Base-by-base conservation (phyloP, 2,113 vertebrate genomes). In the Dinomys branickii region DNA sequence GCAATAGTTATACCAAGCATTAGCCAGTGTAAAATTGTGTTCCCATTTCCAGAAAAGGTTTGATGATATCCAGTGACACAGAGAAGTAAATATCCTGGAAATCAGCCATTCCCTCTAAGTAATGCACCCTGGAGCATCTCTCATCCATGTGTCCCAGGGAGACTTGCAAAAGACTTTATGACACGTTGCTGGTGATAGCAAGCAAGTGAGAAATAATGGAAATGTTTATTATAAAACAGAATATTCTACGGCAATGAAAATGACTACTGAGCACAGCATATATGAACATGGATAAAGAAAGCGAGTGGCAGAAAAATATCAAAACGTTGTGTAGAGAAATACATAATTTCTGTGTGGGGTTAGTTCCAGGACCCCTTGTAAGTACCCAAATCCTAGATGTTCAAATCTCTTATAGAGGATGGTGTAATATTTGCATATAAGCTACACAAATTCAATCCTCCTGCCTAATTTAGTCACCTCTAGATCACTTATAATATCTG, bases 261-360 rank as follows among this genome's bases (percentile, higher is more conserved):
- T 4, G 73, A 54, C 3, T 3, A 7, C 28, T 59, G 24, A 81
- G 58, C 0, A 3, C 10, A 8, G 6, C 20, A 28, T 54, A 1
- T 4, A 50, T 28, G 47, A 20, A 10, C n/a, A 3, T 6, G 41
- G 52, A 19, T 67, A 35, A 80, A 59, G 61, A 47, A 52, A 84
- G 73, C 33, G 16, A 28, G 33, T 17, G 19, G n/a, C 4, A 30
- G 58, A 71, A 67, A 35, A 71, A 7, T 13, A 30, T 1, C 26
- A 54, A 26, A 69, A 35, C 30, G 4, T 26, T 17, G 13, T 28
- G 1, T 1, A 47, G 22, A 59, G 69, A 87, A 71, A 38, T 20
- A 67, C 5, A 89, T 17, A 54, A n/a, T 35, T 16, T 80, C 47
- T 3, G 22, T 54, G 24, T 50, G 56, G 17, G 4, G 28, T 28